Conservation (phyloP, 1,140 invertebrate genomes). For the Anastrepha obliqua region DNA sequence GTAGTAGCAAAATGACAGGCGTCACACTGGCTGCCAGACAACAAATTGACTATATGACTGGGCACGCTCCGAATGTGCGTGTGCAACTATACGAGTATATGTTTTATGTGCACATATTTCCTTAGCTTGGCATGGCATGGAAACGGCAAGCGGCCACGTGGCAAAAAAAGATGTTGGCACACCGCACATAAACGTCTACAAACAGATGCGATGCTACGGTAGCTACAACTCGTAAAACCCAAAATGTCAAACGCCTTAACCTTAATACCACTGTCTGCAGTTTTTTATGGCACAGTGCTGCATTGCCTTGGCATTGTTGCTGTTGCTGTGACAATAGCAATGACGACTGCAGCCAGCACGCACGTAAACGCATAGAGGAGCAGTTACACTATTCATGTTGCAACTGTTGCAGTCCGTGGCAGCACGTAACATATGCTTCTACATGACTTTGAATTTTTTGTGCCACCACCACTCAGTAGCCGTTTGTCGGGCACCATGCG, state of each 20-base stretch:
- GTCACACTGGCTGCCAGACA: slow-evolving; percentile 8
- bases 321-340: not conserved
- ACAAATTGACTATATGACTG: slow-evolving; percentile 31
- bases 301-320: not conserved
- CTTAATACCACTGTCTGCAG: not conserved
- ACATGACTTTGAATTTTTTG: slow-evolving; percentile 5
- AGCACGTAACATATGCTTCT: not conserved
- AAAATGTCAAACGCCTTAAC: slow-evolving; percentile 11
- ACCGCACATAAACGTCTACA: not conserved
- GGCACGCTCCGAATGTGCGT: not conserved
- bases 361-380: not conserved
- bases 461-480: not conserved
- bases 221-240: not conserved
- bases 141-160: not conserved
- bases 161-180: not conserved
- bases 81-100: not conserved
- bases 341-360: not conserved
- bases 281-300: not conserved
- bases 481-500: not conserved
- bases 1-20: not conserved
- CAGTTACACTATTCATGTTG: not conserved
- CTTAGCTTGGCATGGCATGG: not conserved
- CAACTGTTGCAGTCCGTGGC: not conserved
- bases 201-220: not conserved
- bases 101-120: not conserved